Evolutionary conservation across 2,113 vertebrate species (phyloP).

Genomic region (Seriola dumerili): DNA sequence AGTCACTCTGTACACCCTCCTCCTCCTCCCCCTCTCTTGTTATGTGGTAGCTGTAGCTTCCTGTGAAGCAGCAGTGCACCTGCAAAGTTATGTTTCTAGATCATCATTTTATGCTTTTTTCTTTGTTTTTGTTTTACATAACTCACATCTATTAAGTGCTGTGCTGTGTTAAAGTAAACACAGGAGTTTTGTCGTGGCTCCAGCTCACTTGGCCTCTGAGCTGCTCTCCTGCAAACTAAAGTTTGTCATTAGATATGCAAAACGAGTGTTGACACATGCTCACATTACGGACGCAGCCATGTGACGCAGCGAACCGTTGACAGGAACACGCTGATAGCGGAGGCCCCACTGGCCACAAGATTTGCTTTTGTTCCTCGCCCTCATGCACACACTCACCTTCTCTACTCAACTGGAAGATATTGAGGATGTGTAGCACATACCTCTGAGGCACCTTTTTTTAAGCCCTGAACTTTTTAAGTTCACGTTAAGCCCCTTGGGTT

Average conservation of each 20-base stretch:
- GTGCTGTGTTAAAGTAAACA: not conserved
- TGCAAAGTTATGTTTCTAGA: slow-evolving; percentile 54
- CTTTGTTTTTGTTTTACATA: not conserved
- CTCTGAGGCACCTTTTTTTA: slow-evolving; percentile 36
- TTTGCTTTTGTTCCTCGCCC: slow-evolving; percentile 68
- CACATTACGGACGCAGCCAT: slow-evolving; percentile 66
- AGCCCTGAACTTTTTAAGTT: slow-evolving; percentile 17
- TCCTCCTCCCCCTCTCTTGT: slow-evolving; percentile 47
- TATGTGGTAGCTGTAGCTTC: slow-evolving; percentile 76
- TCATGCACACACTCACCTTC: slow-evolving; percentile 54
- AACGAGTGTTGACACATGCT: slow-evolving; percentile 71
- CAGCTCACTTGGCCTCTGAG: not conserved
- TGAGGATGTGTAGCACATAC: slow-evolving; percentile 45
- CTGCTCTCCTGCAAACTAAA: slow-evolving; percentile 28
- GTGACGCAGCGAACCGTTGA: slow-evolving; percentile 73
- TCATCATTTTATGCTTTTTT: not conserved
- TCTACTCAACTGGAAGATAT: slow-evolving; percentile 63
- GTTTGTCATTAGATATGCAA: slow-evolving; percentile 70
- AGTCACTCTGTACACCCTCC: slow-evolving; percentile 58
- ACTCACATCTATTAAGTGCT: not conserved
- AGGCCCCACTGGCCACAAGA: slow-evolving; percentile 70
- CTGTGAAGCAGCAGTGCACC: slow-evolving; percentile 76
- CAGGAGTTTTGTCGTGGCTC: slow-evolving; percentile 5
- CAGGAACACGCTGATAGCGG: slow-evolving; percentile 71
- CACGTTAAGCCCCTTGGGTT: not conserved